Evolutionary conservation across 2,797 vertebrate species (phyloP), one percentile per base, ranked within the genome.

Genomic region (Macroramphosus scolopax): DNA sequence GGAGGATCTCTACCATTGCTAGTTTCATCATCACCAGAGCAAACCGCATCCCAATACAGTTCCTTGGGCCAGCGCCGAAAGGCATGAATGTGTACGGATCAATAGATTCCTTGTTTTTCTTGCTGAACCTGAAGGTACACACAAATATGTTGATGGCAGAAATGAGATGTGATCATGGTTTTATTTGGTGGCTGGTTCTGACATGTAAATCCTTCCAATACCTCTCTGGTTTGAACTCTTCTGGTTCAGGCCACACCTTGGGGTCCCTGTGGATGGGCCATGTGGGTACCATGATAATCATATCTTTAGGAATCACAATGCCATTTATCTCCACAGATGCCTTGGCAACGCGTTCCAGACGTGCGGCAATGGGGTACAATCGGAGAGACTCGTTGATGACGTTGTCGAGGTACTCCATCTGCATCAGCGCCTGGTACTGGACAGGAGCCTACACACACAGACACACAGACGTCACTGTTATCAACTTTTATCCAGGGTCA

Each of bases 1-100:
- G 90, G 34, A 94, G 54, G 32, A 91, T 75, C 58, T 84, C 22
- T 3, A 89, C 81, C 4, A 84, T 0, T 2, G 88, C 89, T 36
- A 91, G 72, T 68, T 92, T 94, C 58, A 93, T 8, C 0, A 72
- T 0, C 17, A 93, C 48, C 14, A 91, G 60, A 25, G 92, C 92
- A 64, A 94, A 92, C n/a, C 90, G 82, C 91, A 90, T 92, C 15
- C 92, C 92, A 17, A 93, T 88, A 73, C 92, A 92, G 78, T 93
- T 94, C 51, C 92, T 86, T 15, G 91, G 92, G 1, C 93, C 92
- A 2, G 72, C 61, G 9, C 92, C 92, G 0, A 94, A 94, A 0
- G 87, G 91, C 74, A 92, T 80, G 79, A 87, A 92, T 0, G 63
- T 72, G 54, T 88, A 91, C 0, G 89, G 88, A 38, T 93, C 83